Evolutionary conservation across 2,888 invertebrate genomes (phyloP).

Genomic region (Megalurothrips usitatus): DNA sequence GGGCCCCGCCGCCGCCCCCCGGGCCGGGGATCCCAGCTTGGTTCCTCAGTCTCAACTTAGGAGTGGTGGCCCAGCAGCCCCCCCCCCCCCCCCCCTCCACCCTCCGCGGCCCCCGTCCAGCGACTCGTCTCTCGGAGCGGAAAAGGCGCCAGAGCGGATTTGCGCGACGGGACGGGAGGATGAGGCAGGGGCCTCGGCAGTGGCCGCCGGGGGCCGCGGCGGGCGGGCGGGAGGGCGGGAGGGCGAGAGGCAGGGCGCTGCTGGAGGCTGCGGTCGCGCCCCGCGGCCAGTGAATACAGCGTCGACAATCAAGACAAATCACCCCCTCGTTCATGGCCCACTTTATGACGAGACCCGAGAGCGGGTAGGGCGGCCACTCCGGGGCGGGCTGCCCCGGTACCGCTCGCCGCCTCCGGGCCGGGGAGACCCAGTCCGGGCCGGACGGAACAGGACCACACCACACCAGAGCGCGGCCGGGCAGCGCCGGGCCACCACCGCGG

Average conservation of each 20-base stretch:
- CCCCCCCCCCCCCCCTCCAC: no score
- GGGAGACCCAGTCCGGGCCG: no score
- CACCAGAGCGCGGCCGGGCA: no score
- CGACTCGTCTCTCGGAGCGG: not conserved
- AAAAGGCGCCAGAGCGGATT: not conserved
- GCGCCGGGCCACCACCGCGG: no score
- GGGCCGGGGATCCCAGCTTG: no score
- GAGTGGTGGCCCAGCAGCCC: not conserved
- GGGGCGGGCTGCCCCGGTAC: no score
- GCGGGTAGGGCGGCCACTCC: no score
- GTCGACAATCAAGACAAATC: not conserved
- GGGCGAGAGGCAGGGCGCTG: not conserved
- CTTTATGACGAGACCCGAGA: not conserved
- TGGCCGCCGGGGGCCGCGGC: not conserved
- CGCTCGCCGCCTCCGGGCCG: no score
- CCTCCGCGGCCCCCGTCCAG: not conserved
- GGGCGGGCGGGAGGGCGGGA: not conserved
- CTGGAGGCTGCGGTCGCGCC: not conserved
- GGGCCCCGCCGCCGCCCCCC: no score
- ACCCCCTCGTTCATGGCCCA: not conserved
- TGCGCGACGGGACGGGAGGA: not conserved
- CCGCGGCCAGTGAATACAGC: not conserved
- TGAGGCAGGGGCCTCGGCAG: not conserved
- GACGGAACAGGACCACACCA: no score
- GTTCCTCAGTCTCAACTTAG: not conserved